Evolutionary conservation across 2,113 vertebrate genomes (phyloP), one percentile per base, ranked within the genome.

Genomic region (Catharus bicknelli): DNA sequence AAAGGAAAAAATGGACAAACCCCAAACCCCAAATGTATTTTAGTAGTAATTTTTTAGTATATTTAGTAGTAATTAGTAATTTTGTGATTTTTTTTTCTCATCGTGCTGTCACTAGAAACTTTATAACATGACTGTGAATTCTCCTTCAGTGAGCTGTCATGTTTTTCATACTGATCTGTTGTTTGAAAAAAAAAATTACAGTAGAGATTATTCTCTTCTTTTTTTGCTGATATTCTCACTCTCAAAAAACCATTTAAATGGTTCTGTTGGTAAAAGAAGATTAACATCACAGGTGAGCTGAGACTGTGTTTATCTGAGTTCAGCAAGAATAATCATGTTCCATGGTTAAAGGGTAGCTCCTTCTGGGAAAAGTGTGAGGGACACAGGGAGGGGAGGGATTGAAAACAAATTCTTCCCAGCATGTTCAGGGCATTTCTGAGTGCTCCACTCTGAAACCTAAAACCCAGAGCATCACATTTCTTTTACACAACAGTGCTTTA

Each of bases 21-120:
- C 11, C 3, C 4, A 8, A 32, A 0, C 0, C 2, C 4, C 5
- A 40, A 50, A 18, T 27, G 26, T 10, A 1, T 62, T 81, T 58
- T 63, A 47, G 25, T 16, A 38, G 38, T 38, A 38, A 38, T 38
- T 38, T 38, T 38, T 38, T 38, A 38, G 38, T 38, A 38, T 38
- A 38, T 38, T 38, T 38, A 38, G 10, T 38, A 38, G 38, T 38
- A 38, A 38, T 38, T 38, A 38, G 5, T 2, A 34, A 34, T 59
- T 67, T 53, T 53, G 38, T 32, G 23, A 47, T 74, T 61, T 5
- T 13, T 13, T 62, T 25, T 62, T 9, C 54, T n/a, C 21, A 8
- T 20, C 69, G 6, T 69, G 2, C 5, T 67, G 10, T 63, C 17
- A 63, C 20, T 34, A 4, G 7, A 84, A 20, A 22, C 29, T 76